Base-by-base conservation (phyloP, 2,888 invertebrate genomes). In the Tenthredo notha region DNA sequence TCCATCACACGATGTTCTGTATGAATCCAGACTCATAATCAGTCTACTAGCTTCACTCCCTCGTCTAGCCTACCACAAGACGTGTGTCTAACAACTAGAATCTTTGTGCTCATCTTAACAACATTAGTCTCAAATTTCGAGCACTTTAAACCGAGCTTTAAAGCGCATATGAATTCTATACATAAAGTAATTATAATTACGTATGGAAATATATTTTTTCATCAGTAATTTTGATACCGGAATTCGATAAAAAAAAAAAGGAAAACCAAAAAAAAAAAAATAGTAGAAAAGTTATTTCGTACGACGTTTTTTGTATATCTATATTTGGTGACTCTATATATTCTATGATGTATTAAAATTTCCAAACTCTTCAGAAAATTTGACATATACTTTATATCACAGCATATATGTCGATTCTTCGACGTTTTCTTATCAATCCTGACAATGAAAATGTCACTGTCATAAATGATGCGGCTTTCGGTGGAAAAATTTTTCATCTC, bases 41-140 rank as follows among this genome's bases (percentile, higher is more conserved):
- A 33, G 29, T 18, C 47, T 54, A 33, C 54, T 29, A 54, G 25
- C 33, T 29, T n/a, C 21, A 61, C 80, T 80, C 61, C 40, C 61
- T 80, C 40, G 21, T 40, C 61, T 50, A 50, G 37, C 47, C 37
- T 25, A 25, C 54, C 61, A 37, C 80, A 61, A 80, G n/a, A n/a
- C n/a, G 58, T 40, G n/a, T 40, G 78, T 80, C 78, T 61, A 40
- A 40, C 78, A 25, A 61, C 78, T 40, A 40, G 40, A 25, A 80
- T 80, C 40, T 80, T 61, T 80, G 61, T 61, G 40, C 37, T 61
- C 21, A 61, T 21, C 12, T 61, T 61, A 40, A 80, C 58, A 25
- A 7, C 25, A 80, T 61, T 80, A 61, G 61, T 54, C 47, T 77
- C 77, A 54, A 54, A 33, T 33, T 77, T 50, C 47, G 25, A 29